Evolutionary conservation across 35 echinoderm and acorn worm genomes (phyloP).

Genomic region (Heliocidaris erythrogramma): DNA sequence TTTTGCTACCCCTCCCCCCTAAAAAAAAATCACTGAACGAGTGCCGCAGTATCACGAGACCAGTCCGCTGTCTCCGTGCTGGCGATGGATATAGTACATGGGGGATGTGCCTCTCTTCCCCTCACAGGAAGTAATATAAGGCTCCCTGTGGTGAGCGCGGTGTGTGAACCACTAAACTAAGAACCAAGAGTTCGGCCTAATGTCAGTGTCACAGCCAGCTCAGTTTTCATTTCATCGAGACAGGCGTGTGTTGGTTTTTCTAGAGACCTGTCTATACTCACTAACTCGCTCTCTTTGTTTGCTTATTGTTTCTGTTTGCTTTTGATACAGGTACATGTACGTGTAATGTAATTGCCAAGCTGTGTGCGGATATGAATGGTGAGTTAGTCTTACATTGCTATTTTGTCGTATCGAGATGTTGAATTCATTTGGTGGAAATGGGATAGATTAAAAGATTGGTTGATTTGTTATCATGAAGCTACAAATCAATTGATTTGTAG

Average conservation of each 20-base stretch:
- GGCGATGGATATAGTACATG: not conserved
- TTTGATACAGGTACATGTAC: not conserved
- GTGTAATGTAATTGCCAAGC: too few relatives aligned
- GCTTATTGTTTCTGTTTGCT: not conserved
- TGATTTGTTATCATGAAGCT: too few relatives aligned
- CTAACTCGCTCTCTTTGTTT: not conserved
- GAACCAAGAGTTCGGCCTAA: not conserved
- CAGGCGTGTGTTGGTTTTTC: not conserved
- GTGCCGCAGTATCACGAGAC: not conserved
- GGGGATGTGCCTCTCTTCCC: not conserved
- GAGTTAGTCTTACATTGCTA: too few relatives aligned
- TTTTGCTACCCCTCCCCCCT: too few relatives aligned
- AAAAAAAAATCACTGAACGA: too few relatives aligned
- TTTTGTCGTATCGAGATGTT: too few relatives aligned
- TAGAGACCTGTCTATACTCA: not conserved
- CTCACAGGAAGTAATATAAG: not conserved
- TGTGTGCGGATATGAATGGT: too few relatives aligned
- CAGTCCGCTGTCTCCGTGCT: not conserved
- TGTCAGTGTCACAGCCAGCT: not conserved
- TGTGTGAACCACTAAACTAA: not conserved
- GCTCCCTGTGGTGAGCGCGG: not conserved
- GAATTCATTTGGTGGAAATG: too few relatives aligned
- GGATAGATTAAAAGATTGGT: too few relatives aligned
- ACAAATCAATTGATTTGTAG: too few relatives aligned
- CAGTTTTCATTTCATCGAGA: not conserved